Evolutionary conservation across 2,797 vertebrate genomes (phyloP), one percentile per base, ranked within the genome.

Genomic region (Sebastolobus altivelis): DNA sequence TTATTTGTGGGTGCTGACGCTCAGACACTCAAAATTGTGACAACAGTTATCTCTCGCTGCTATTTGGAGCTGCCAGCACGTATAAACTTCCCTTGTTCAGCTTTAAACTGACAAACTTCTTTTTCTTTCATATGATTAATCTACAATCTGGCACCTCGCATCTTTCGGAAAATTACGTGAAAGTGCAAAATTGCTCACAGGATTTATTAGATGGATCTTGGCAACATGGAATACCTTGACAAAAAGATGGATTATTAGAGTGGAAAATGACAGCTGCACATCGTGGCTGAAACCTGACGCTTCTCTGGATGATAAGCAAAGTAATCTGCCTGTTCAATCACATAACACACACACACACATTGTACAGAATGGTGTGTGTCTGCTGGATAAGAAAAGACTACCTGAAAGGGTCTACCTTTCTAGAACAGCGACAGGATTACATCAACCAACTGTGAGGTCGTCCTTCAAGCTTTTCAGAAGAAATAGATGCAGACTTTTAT

Each of bases 241-340:
- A 82, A 84, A 54, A 85, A 83, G 75, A 84, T 72, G 56, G 31
- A 89, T 86, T 83, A 87, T 89, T 52, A 66, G 82, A 62, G 74
- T 86, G 65, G 72, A 81, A 89, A 88, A 91, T 88, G 55, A 72
- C 77, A 80, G 80, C 70, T 76, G 75, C 72, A 46, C 38, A 75
- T 62, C 20, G 38, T 65, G 66, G 62, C 81, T 81, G 62, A 87
- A 80, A 85, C 65, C 61, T 75, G 74, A 86, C 13, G 16, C 70
- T 75, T 79, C 74, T 70, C 72, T 77, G 79, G 79, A 85, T 77
- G 79, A 75, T 87, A 87, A 82, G 74, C 75, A 87, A 86, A 87
- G 76, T 83, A 82, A 89, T 90, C 70, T 88, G 67, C 65, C 25
- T 77, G 84, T 77, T 90, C 77, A 88, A 80, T 90, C 81, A 80